Conservation (phyloP, 2,888 invertebrate species). For the Cheilosia grossa region DNA sequence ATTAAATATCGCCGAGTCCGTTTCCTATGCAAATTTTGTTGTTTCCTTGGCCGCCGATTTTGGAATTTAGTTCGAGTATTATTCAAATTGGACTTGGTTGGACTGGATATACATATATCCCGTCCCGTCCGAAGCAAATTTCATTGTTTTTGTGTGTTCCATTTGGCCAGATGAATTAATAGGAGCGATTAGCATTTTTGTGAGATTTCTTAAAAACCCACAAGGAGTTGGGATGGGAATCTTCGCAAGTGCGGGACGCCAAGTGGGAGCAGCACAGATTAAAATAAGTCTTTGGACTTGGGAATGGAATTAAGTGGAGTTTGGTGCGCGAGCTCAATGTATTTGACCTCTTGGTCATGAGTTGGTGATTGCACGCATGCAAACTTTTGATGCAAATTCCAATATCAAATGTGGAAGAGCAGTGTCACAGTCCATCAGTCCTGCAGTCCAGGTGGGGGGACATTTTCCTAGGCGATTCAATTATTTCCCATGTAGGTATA, state of each 20-base stretch:
- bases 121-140: constrained; percentile 11
- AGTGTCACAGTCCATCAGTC: no score
- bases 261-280: constrained; percentile 13
- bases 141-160: constrained; percentile 51
- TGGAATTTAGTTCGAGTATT: constrained; percentile 67
- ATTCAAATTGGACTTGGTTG: constrained; percentile 60
- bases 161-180: constrained; percentile 71
- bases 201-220: constrained; percentile 37
- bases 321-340: constrained; percentile 14
- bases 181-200: constrained; percentile 69
- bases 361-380: constrained; percentile 43
- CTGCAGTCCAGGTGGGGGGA: no score
- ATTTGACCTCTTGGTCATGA: constrained; percentile 53
- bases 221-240: neutral
- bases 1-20: constrained; percentile 70
- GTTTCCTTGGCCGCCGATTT: constrained; percentile 44
- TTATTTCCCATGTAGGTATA: no score
- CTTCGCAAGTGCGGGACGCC: constrained; percentile 21
- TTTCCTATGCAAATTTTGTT: constrained; percentile 71
- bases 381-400: constrained; percentile 1
- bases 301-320: constrained; percentile 42
- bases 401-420: neutral
- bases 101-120: neutral
- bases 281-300: constrained; percentile 59
- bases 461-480: no score